Conservation (phyloP, 2,113 vertebrate species). For the Mastomys natalensis region DNA sequence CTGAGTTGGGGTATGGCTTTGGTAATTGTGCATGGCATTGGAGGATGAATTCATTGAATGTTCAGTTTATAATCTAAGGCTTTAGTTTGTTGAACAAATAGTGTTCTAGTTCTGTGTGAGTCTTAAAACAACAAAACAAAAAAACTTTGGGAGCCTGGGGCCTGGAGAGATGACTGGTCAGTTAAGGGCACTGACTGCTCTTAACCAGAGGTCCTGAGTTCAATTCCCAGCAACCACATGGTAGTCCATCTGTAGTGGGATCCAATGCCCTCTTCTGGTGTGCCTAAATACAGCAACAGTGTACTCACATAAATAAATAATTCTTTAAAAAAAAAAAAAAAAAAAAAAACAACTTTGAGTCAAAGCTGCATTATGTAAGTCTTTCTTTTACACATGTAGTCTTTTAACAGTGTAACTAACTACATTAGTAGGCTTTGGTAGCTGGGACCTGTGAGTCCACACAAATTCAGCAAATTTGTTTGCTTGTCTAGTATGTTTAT, state of each 20-base stretch:
- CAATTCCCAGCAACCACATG: too few relatives aligned
- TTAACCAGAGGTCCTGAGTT: too few relatives aligned
- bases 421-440: conserved; percentile 8
- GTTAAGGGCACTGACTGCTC: too few relatives aligned
- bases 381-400: conserved; percentile 11
- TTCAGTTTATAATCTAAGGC: neutral
- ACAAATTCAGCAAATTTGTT: conserved; percentile 38
- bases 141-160: too few relatives aligned
- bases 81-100: neutral
- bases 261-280: too few relatives aligned
- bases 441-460: conserved; percentile 11
- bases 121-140: neutral
- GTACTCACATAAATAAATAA: too few relatives aligned
- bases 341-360: neutral
- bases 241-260: too few relatives aligned
- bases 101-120: neutral
- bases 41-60: neutral
- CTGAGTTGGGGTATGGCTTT: neutral
- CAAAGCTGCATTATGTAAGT: neutral
- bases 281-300: too few relatives aligned
- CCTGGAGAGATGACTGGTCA: too few relatives aligned
- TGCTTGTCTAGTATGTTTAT: conserved; percentile 24
- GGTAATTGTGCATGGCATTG: neutral
- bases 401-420: conserved; percentile 15
- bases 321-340: too few relatives aligned